Conservation (phyloP, 2,113 vertebrate species). For the Pachycephala philippinensis region DNA sequence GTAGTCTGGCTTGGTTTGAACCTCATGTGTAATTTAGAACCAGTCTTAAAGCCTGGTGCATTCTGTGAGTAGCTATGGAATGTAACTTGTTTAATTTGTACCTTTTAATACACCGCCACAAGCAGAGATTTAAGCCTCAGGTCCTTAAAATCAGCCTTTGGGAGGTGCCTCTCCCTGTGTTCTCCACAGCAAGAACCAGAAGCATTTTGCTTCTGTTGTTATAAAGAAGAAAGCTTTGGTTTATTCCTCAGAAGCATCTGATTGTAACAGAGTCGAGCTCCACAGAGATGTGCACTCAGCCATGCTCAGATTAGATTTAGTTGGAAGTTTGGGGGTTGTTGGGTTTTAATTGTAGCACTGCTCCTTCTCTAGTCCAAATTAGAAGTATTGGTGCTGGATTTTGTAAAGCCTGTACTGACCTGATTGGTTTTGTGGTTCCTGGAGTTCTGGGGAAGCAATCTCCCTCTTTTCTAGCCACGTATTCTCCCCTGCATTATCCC, state of each 20-base stretch:
- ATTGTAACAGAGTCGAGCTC: neutral
- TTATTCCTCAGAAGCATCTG: neutral
- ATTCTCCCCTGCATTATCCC: neutral
- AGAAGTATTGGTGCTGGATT: neutral
- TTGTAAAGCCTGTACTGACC: neutral
- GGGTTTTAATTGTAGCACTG: neutral
- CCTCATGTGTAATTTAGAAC: neutral
- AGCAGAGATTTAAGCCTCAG: neutral
- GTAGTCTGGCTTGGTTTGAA: neutral
- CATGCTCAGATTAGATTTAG: neutral
- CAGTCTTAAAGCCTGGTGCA: neutral
- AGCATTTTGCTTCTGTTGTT: neutral
- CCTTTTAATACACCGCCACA: neutral
- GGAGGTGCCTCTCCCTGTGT: neutral
- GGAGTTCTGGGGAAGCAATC: neutral
- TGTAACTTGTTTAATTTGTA: neutral
- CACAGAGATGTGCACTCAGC: neutral
- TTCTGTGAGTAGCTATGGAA: neutral
- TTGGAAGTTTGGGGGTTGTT: neutral
- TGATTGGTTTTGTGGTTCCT: neutral
- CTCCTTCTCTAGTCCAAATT: neutral
- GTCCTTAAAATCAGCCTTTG: neutral
- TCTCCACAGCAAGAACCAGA: neutral
- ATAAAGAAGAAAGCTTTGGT: neutral
- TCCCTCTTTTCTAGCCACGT: neutral